A percentile compares a stretch with the other conserved stretches of the same genome.
phyloP scores from a whole-genome alignment of 2,113 vertebrate genomes.

The Hypanus sabinus region DNA sequence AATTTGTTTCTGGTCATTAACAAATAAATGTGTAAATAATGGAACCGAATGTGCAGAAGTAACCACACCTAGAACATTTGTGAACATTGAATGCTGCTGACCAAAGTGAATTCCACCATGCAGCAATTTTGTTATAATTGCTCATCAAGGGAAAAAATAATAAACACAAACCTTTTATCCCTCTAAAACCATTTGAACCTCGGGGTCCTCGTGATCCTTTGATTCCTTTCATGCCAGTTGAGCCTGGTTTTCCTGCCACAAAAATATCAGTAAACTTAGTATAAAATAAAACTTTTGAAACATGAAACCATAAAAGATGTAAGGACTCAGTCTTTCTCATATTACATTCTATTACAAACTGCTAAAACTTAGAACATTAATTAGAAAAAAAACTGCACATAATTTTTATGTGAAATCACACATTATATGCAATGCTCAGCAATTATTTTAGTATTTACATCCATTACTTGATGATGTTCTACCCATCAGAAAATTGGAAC shows the following conservation, averaged over 20 bases:
- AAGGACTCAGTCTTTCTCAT: not conserved
- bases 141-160: not conserved
- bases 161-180: slow-evolving; percentile 51
- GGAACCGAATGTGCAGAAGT: too few relatives aligned
- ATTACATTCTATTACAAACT: not conserved
- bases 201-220: slow-evolving; percentile 46
- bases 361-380: not conserved
- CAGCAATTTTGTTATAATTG: not conserved
- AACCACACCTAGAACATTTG: too few relatives aligned
- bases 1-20: too few relatives aligned
- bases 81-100: too few relatives aligned
- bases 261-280: not conserved
- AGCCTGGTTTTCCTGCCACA: slow-evolving; percentile 49
- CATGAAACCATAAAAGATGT: not conserved
- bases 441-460: too few relatives aligned
- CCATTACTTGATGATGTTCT: too few relatives aligned
- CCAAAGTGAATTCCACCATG: not conserved
- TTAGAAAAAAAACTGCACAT: too few relatives aligned
- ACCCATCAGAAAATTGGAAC: too few relatives aligned
- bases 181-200: slow-evolving; percentile 50
- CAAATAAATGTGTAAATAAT: too few relatives aligned
- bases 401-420: too few relatives aligned
- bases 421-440: too few relatives aligned
- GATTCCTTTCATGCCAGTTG: slow-evolving; percentile 47
- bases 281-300: not conserved